Evolutionary conservation across 1,140 invertebrate species (phyloP), one percentile per base, ranked within the genome.

Genomic region (Dendroctonus ponderosae): DNA sequence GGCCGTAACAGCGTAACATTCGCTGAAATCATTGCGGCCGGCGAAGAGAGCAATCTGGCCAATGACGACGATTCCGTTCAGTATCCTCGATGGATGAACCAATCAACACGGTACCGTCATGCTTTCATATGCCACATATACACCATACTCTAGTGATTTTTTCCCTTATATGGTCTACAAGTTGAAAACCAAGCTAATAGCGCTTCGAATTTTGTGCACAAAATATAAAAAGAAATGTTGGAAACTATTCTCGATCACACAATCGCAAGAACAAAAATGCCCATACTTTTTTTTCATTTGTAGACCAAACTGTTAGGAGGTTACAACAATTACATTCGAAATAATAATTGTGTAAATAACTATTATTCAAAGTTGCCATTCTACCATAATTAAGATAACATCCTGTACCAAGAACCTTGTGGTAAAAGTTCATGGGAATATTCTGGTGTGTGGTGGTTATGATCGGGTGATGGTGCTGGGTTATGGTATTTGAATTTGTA

Each of bases 81-180:
- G 60, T 80, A 80, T 71, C 74, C 75, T 63, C 76, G 77, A 66
- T 80, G 79, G 79, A 73, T 80, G 59, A 62, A 73, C 52, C 64
- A 72, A 67, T 69, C 72, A 57, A 80, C 81, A 79, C 79, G 78
- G 70, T 74, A 72, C 70, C 71, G 48, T 64, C 64, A 66, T 59
- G 39, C 54, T 59, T 66, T 66, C 64, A 66, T 66, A 52, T 66
- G 39, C 57, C 64, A 66, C 64, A 62, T 50, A 62, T 50, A 62
- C 43, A 26, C 41, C 11, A 38, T 62, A 52, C 7, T 12, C n/a
- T 14, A 8, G 8, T 50, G 9, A 52, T 43, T 11, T 5, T 40
- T 5, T n/a, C 41, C 5, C 11, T 9, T 39, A 40, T 7, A 11
- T 42, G 40, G 53, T 39, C 53, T 56, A 52, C 9, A 52, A 52